Base-by-base conservation (phyloP, 2,888 invertebrate genomes). In the Belgica antarctica region DNA sequence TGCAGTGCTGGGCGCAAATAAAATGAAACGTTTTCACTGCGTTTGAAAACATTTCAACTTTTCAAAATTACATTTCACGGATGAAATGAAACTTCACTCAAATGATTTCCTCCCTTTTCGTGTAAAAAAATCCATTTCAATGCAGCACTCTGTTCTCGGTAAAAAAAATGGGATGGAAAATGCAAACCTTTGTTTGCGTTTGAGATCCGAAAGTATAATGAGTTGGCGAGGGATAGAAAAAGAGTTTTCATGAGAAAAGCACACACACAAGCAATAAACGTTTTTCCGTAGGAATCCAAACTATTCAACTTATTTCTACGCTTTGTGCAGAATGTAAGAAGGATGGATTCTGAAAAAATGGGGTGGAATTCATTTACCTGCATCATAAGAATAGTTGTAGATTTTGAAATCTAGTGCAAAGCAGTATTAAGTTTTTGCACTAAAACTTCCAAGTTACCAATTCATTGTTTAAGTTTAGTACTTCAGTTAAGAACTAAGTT, bases 11-110 rank as follows among this genome's bases (percentile, higher is more conserved):
- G n/a, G n/a, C n/a, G n/a, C n/a, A n/a, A n/a, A n/a, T n/a, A n/a
- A n/a, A n/a, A n/a, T n/a, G n/a, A n/a, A n/a, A n/a, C n/a, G n/a
- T n/a, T n/a, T n/a, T n/a, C n/a, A n/a, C n/a, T n/a, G n/a, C n/a
- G n/a, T n/a, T n/a, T n/a, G n/a, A n/a, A n/a, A n/a, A n/a, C n/a
- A n/a, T n/a, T n/a, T n/a, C n/a, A n/a, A n/a, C n/a, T n/a, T n/a
- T n/a, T n/a, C n/a, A n/a, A 22, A 52, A 52, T 52, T 52, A 52
- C 52, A 52, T 52, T 52, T 52, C 52, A 52, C 22, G 52, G 52
- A 5, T 17, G 22, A 5, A 52, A n/a, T 3, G 22, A 22, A 52
- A 17, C 22, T 52, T 7, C 7, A 52, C 22, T 52, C 52, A 19
- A 52, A 52, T 52, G 52, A 17, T 52, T 52, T 52, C 52, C 52